A percentile compares a stretch with the other conserved stretches of the same genome.
phyloP scores from a whole-genome alignment of 92 coral and sea anemone species.

The Siderastrea siderea region DNA sequence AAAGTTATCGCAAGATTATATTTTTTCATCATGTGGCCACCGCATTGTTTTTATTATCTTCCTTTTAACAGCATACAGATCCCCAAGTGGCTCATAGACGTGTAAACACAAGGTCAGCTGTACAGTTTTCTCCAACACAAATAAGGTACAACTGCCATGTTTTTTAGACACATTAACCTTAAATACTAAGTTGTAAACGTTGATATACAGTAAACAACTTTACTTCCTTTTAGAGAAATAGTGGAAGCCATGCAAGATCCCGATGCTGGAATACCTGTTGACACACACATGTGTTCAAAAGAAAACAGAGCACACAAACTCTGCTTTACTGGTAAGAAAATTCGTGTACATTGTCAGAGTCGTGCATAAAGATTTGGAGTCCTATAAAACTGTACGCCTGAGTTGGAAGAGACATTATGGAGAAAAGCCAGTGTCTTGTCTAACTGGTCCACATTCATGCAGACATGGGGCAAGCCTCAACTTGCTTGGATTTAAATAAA shows the following conservation, averaged over 20 bases:
- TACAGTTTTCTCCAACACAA: slow-evolving; percentile 35
- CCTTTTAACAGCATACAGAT: slow-evolving; percentile 6
- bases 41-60: neutral
- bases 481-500: too few relatives aligned
- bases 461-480: too few relatives aligned
- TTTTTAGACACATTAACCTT: neutral
- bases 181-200: too few relatives aligned
- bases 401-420: too few relatives aligned
- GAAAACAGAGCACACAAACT: slow-evolving; percentile 85
- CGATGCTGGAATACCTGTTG: slow-evolving; percentile 94
- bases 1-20: too few relatives aligned
- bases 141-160: slow-evolving; percentile 9
- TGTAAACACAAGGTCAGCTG: neutral
- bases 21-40: too few relatives aligned
- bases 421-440: too few relatives aligned
- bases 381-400: too few relatives aligned
- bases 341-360: neutral
- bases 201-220: too few relatives aligned
- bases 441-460: too few relatives aligned
- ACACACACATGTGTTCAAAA: slow-evolving; percentile 73
- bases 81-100: neutral
- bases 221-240: slow-evolving; percentile 71
- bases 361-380: too few relatives aligned
- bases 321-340: slow-evolving; percentile 90
- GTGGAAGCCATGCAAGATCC: slow-evolving; percentile 98